phyloP scores from a whole-genome alignment of 2,888 invertebrate genomes.

The Linnaemya tessellans region DNA sequence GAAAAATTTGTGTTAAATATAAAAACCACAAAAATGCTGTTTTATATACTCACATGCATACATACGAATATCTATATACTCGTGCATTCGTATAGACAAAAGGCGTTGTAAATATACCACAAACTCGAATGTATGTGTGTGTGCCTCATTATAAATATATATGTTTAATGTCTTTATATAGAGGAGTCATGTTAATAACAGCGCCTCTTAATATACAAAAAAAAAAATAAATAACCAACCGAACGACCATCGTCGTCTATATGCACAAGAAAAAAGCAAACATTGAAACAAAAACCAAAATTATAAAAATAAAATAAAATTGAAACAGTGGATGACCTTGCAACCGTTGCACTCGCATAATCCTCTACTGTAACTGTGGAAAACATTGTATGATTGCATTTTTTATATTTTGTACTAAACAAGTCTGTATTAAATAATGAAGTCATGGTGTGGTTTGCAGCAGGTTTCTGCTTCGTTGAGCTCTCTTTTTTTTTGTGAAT shows the following conservation, averaged over 20 bases:
- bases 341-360: constrained; percentile 79
- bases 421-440: constrained; percentile 71
- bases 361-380: constrained; percentile 61
- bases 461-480: constrained; percentile 73
- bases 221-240: constrained; percentile 17
- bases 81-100: neutral
- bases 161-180: constrained; percentile 51
- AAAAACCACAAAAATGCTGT: constrained; percentile 59
- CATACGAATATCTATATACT: neutral
- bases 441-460: constrained; percentile 72
- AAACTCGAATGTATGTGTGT: constrained; percentile 1
- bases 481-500: constrained; percentile 53
- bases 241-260: constrained; percentile 7
- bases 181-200: constrained; percentile 47
- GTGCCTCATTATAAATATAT: neutral
- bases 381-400: constrained; percentile 48
- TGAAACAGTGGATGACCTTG: constrained; percentile 81
- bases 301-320: constrained; percentile 25
- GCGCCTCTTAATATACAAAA: constrained; percentile 7
- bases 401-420: constrained; percentile 56
- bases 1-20: constrained; percentile 52
- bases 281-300: constrained; percentile 49
- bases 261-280: constrained; percentile 29
- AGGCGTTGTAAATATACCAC: constrained; percentile 40
- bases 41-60: constrained; percentile 9